These are phyloP conservation scores for Ctenopoma kingsleyae DNA, from an alignment of 2,797 vertebrate species.

Conservation along the genomic window DNA sequence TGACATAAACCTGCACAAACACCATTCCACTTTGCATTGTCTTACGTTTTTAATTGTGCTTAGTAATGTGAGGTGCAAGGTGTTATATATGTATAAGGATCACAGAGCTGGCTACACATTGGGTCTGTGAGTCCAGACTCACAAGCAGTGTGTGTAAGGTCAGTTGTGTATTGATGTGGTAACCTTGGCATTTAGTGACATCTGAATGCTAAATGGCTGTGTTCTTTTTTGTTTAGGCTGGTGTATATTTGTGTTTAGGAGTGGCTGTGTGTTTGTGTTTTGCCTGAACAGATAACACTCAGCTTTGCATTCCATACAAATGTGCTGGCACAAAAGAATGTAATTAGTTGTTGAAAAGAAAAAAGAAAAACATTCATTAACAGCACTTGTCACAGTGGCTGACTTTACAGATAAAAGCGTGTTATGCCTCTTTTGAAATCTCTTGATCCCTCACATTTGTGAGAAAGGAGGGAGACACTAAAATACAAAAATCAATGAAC, in stretches of 20 bases:
- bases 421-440: constrained; percentile 23
- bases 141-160: constrained; percentile 41
- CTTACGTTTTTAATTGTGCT: no score
- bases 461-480: neutral
- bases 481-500: constrained; percentile 37
- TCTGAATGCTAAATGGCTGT: constrained; percentile 50
- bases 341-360: constrained; percentile 41
- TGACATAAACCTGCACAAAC: constrained; percentile 4
- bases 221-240: constrained; percentile 17
- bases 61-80: neutral
- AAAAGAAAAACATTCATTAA: constrained; percentile 18
- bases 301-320: constrained; percentile 35
- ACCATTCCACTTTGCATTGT: no score
- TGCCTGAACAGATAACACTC: constrained; percentile 17
- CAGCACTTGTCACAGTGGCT: neutral
- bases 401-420: constrained; percentile 31
- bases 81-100: neutral
- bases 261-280: constrained; percentile 33
- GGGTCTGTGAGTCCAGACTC: constrained; percentile 30
- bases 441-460: constrained; percentile 26
- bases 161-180: constrained; percentile 46
- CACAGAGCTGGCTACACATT: neutral
- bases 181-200: constrained; percentile 68
- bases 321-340: constrained; percentile 9
- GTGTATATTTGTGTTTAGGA: constrained; percentile 26